Base-by-base conservation (phyloP, 64 coral and sea anemone genomes). In the Anthopleura sola region DNA sequence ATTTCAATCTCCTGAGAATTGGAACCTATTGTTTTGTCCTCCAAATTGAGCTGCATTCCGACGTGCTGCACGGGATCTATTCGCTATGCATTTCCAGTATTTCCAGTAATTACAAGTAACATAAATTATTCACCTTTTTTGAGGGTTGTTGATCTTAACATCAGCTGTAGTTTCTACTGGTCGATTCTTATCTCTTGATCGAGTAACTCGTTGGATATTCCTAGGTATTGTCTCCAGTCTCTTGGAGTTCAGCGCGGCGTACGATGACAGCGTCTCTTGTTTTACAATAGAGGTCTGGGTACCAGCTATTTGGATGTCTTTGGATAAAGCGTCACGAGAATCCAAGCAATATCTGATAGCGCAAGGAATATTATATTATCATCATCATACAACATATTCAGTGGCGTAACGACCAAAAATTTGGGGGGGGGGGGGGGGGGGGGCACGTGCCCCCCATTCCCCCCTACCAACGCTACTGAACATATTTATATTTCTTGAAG, bases 291-390 rank as follows among this genome's bases (percentile, higher is more conserved):
- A 80, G 47, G 74, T 81, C 19, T 91, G 89, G 17, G 78, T 57
- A 33, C 24, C 34, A 29, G 84, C 23, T 10, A 91, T 55, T 53
- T 91, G 55, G 6, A 55, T 80, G 78, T 91, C 89, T 75, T 82
- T 85, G 5, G 84, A 46, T 23, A 91, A 39, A 2, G 89, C 47
- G 26, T 58, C 37, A 74, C 84, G 83, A 37, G 60, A 66, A 40
- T 91, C 89, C 37, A 91, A 69, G 36, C 89, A 91, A 44, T 91
- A 91, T 36, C 89, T 91, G 84, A 44, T 44, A 44, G 40, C 40
- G 40, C 4, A 44, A 44, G 40, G 4, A 8, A 44, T 44, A 44
- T 8, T 44, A 44, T 44, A 44, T n/a, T n/a, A 78, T 19, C 3
- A 87, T 55, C 54, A 56, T 56, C 54, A 56, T 56, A 44, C 40